Evolutionary conservation across 2,888 invertebrate species (phyloP), one percentile per base, ranked within the genome.

Genomic region (Xylota segnis): DNA sequence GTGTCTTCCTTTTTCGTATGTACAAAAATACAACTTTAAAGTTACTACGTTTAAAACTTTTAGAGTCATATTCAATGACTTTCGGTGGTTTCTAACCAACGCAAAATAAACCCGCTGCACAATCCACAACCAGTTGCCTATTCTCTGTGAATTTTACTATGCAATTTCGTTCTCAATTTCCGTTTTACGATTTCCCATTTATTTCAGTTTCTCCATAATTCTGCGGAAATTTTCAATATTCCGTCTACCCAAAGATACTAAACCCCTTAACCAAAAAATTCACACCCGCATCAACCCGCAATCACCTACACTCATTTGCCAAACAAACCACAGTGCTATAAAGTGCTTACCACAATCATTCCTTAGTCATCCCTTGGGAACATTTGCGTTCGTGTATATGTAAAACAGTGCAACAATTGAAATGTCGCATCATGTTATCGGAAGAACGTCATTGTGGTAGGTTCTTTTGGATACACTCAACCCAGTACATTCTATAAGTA

Each of bases 81-180:
- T 40, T 59, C 27, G 43, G 54, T 56, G 37, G n/a, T 14, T 1
- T 12, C 18, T 18, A 18, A 18, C 10, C 29, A 54, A 14, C 29
- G 1, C 52, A n/a, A 10, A 40, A n/a, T n/a, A n/a, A 66, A 27
- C 40, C 37, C 52, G 23, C 23, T 52, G 37, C 37, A 52, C 37
- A 50, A 52, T 37, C 27, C 50, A 52, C 50, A 66, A 66, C 52
- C 18, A 66, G 37, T 66, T 66, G 37, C 45, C 29, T 63, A 47
- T 14, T 34, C 6, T 6, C 65, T 6, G 23, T 37, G 10, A 50
- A 18, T 52, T 52, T 50, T 56, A 56, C 32, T 56, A 43, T 58
- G 56, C 56, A 58, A 70, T 70, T 56, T 32, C 54, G n/a, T 70
- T 70, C 56, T 70, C 70, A 56, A 70, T 70, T 58, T 70, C 56